Base-by-base conservation (phyloP, 2,797 vertebrate genomes). In the Bovichtus diacanthus region DNA sequence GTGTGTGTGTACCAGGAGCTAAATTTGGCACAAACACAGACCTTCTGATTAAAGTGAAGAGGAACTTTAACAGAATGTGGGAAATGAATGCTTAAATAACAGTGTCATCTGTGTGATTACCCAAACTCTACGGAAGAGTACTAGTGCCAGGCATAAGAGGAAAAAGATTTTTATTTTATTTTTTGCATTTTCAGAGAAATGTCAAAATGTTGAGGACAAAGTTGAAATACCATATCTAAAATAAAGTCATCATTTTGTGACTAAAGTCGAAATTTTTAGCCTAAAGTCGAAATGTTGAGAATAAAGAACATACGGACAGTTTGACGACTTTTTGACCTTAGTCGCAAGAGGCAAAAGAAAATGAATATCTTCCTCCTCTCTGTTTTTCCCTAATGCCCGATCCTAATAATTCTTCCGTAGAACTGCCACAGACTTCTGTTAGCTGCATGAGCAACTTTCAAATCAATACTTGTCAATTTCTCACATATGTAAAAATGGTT, bases 1-100 rank as follows among this genome's bases (percentile, higher is more conserved):
- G 9, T n/a, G n/a, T 34, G 29, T 3, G 50, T 39, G 65, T 70
- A 25, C 5, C 18, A 1, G 9, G 9, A 21, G 34, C 54, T 73
- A 78, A 44, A 62, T 70, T 7, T 81, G 77, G 70, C 44, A 43
- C 69, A n/a, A 15, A 34, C 39, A 27, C 31, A 36, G 25, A 74
- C 11, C 27, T 41, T n/a, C n/a, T 1, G 6, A 67, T 46, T 78
- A 60, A 83, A 72, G 49, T 4, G 31, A 80, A 47, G 3, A 81
- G 53, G 69, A 80, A 76, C 76, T 70, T n/a, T 6, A 15, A 18
- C 29, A 47, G 10, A 56, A 21, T 43, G 21, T 9, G 2, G 51
- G 71, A 68, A 60, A 55, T 29, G 2, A 70, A 53, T 9, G 2
- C n/a, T 46, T 6, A 15, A 46, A 12, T 13, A 34, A 44, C 47